phyloP scores from a whole-genome alignment of 1,140 invertebrate species.

The Trachelipus rathkii region DNA sequence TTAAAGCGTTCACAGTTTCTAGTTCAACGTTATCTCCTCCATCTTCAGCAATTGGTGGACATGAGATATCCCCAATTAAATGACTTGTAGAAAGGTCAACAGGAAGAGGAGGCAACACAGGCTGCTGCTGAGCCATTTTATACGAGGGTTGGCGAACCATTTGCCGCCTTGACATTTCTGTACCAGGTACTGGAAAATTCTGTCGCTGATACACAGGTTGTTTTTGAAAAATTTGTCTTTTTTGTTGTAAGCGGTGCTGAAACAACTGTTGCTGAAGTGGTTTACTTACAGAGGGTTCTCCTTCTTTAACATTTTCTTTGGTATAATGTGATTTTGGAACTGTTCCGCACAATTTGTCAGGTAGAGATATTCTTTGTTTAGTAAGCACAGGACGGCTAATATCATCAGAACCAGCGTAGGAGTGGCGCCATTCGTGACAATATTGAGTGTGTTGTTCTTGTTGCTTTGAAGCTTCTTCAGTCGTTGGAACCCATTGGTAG shows the following conservation, averaged over 20 bases:
- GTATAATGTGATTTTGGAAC: conserved; percentile 24
- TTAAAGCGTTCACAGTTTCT: conserved; percentile 25
- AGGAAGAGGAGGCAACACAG: conserved; percentile 59
- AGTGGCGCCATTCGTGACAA: conserved; percentile 36
- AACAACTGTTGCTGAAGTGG: conserved; percentile 67
- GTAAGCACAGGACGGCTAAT: conserved; percentile 34
- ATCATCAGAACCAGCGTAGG: conserved; percentile 38
- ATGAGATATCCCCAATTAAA: conserved; percentile 37
- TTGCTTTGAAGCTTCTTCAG: conserved; percentile 30
- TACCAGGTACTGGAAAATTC: conserved; percentile 45
- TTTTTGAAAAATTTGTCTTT: conserved; percentile 72
- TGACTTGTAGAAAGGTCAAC: conserved; percentile 48
- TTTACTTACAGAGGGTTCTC: conserved; percentile 28
- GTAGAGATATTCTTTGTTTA: conserved; percentile 34
- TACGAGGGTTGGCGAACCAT: conserved; percentile 73
- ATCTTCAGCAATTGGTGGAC: conserved; percentile 47
- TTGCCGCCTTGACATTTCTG: conserved; percentile 60
- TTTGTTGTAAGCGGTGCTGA: conserved; percentile 73
- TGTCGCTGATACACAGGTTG: conserved; percentile 63
- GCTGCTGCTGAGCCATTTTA: conserved; percentile 66
- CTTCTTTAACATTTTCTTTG: conserved; percentile 32
- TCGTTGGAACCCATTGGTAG: conserved; percentile 31
- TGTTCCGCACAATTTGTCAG: conserved; percentile 32
- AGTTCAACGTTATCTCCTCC: conserved; percentile 23
- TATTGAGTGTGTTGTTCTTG: conserved; percentile 33